Base-by-base conservation (phyloP, 53 echinoderm and acorn worm species). In the Zoroaster sp. region DNA sequence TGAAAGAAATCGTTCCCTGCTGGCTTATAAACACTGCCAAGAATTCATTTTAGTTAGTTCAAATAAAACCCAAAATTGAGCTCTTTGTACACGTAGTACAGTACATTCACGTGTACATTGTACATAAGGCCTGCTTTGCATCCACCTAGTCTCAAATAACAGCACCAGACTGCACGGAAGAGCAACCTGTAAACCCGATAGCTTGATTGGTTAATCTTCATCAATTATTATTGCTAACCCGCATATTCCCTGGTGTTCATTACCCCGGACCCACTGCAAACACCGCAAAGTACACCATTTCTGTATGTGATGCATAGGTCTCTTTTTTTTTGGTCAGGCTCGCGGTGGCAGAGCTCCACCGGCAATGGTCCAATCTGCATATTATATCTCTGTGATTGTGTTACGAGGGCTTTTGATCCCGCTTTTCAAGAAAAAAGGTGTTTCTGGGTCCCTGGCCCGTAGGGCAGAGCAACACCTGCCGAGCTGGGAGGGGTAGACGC, bases 371-470 rank as follows among this genome's bases (percentile, higher is more conserved):
- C 66, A 81, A 67, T 81, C 46, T 85, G 46, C 85, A 85, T 72
- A n/a, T n/a, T n/a, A n/a, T n/a, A 85, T 35, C 44, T 37, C 21
- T 11, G 21, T 37, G 71, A 83, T 83, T 83, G 44, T 83, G 20
- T 35, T 83, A 83, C 83, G 41, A 45, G 47, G 70, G 32, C 46
- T 71, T 69, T 69, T 40, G 43, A 46, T 30, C 70, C 43, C 44
- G 69, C 83, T 83, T 68, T 83, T 46, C 44, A 46, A n/a, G n/a
- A n/a, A 28, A 17, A 68, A 30, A 85, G 85, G 85, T 85, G 85
- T 85, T 85, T 40, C 17, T 43, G 30, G 46, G 83, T 45, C 39
- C 41, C 34, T 13, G 15, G 66, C 12, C 80, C 42, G 0, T 4
- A 7, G 80, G 67, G 40, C 3, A 2, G 44, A 31, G 30, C 13